phyloP scores from a whole-genome alignment of 2,888 invertebrate species.

The Epistrophe grossulariae region DNA sequence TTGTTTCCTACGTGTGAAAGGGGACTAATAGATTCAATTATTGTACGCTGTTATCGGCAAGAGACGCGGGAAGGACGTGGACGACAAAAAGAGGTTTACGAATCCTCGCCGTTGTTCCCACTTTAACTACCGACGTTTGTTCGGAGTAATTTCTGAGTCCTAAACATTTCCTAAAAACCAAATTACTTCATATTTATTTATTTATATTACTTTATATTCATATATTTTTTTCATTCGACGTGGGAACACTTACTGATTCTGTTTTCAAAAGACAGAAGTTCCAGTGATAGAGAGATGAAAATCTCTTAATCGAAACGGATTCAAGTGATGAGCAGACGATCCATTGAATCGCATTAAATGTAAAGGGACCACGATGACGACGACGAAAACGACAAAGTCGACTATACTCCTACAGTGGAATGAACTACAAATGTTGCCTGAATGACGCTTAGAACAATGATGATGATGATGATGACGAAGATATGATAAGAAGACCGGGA shows the following conservation, averaged over 20 bases:
- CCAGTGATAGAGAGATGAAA: conserved; percentile 60
- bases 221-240: not conserved
- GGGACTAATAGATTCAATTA: no score
- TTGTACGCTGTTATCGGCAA: no score
- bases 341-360: conserved; percentile 74
- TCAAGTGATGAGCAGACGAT: conserved; percentile 73
- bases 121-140: no score
- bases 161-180: no score
- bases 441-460: conserved; percentile 67
- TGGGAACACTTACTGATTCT: conserved; percentile 23
- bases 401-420: conserved; percentile 31
- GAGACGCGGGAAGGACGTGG: no score
- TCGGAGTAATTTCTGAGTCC: no score
- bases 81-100: no score
- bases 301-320: conserved; percentile 76
- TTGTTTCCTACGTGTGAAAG: no score
- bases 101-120: no score
- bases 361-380: conserved; percentile 46
- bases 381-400: not conserved
- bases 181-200: no score
- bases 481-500: conserved; percentile 58
- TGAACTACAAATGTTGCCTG: conserved; percentile 57
- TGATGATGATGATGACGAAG: conserved; percentile 45
- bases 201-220: no score
- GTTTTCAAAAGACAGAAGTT: conserved; percentile 16